These are phyloP conservation scores for Pelodytes ibericus DNA, from an alignment of 2,797 vertebrate species.

Conservation along the genomic window DNA sequence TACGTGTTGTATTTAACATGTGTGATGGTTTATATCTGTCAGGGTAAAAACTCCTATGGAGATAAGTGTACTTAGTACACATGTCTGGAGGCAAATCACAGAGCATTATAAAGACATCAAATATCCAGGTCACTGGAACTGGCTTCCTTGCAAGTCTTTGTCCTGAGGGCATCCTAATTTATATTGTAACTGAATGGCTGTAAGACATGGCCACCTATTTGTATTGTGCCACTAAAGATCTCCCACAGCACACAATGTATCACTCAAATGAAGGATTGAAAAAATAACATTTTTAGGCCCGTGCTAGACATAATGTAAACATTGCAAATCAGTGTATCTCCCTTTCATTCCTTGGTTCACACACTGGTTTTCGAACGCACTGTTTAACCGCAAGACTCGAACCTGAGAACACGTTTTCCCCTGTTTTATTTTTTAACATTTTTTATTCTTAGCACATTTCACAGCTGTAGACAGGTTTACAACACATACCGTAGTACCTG, in stretches of 20 bases:
- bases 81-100: background rate
- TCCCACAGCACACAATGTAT: background rate
- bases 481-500: slow-evolving; percentile 15
- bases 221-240: background rate
- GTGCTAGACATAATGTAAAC: background rate
- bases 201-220: background rate
- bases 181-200: background rate
- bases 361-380: background rate
- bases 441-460: slow-evolving; percentile 23
- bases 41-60: background rate
- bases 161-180: slow-evolving; percentile 3
- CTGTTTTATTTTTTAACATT: background rate
- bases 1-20: background rate
- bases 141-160: background rate
- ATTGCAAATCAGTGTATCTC: background rate
- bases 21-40: background rate
- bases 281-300: background rate
- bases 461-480: slow-evolving; percentile 24
- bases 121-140: slow-evolving; percentile 15
- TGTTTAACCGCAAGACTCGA: background rate
- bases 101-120: background rate
- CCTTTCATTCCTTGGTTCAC: background rate
- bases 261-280: background rate
- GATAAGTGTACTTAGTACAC: background rate
- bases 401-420: no score